These are phyloP conservation scores for Globia sparganii DNA, from an alignment of 2,888 invertebrate species.

Conservation along the genomic window DNA sequence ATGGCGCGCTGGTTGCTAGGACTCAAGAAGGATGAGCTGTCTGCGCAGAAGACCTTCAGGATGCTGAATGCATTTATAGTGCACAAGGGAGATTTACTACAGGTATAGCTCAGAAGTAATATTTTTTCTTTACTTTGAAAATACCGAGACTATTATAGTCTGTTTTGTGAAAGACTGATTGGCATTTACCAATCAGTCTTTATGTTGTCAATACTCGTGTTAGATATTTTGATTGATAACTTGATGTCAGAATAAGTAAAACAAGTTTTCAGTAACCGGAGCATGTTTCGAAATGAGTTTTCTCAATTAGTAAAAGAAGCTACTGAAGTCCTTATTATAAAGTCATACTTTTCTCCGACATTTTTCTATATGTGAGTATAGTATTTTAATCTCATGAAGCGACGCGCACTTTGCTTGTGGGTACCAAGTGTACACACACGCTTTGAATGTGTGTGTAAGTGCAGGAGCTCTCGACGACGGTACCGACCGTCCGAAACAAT, in stretches of 20 bases:
- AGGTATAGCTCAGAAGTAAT: constrained; percentile 74
- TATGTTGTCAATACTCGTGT: background rate
- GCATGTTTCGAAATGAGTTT: background rate
- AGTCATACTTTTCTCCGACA: background rate
- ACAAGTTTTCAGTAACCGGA: background rate
- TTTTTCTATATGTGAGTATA: background rate
- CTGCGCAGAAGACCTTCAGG: constrained; percentile 97
- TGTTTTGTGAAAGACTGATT: background rate
- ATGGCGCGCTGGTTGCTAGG: constrained; percentile 99
- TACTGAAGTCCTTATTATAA: background rate
- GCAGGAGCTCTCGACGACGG: too few species aligned
- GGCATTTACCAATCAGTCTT: too few species aligned
- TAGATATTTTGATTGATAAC: background rate
- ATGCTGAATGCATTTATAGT: constrained; percentile 98
- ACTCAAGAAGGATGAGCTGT: constrained; percentile 95
- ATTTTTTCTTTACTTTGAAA: background rate
- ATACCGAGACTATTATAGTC: background rate
- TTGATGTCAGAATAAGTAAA: background rate
- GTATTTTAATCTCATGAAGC: too few species aligned
- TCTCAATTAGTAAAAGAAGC: background rate
- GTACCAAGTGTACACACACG: too few species aligned
- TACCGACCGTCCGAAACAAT: too few species aligned
- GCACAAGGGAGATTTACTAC: constrained; percentile 96
- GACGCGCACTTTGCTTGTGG: too few species aligned
- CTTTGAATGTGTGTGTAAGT: too few species aligned